Evolutionary conservation across 2,113 vertebrate species (phyloP).

Genomic region (Uria aalge): DNA sequence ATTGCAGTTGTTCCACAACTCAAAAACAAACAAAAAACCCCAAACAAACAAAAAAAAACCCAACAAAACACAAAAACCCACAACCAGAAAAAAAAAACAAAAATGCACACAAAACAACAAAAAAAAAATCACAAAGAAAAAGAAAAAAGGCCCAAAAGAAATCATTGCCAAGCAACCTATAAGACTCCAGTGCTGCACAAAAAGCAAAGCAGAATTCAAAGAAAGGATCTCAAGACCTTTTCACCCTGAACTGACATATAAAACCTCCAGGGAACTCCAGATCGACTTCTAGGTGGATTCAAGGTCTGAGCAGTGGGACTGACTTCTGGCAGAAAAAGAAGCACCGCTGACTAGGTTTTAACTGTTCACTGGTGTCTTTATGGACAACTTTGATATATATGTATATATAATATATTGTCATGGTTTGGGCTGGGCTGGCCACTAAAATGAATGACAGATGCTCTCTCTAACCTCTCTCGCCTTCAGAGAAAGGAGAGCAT

Average conservation of each 20-base stretch:
- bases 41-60: not conserved
- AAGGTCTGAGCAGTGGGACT: not conserved
- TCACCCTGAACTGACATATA: not conserved
- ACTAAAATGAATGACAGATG: not conserved
- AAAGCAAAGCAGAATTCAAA: not conserved
- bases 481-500: not conserved
- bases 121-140: not conserved
- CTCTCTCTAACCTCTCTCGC: not conserved
- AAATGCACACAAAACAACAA: not conserved
- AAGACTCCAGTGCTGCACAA: not conserved
- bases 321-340: not conserved
- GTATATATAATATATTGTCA: not conserved
- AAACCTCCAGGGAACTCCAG: not conserved
- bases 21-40: not conserved
- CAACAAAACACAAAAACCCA: not conserved
- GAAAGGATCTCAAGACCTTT: not conserved
- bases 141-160: too few relatives aligned
- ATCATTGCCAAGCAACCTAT: not conserved
- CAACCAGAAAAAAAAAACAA: not conserved
- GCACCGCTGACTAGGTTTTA: not conserved
- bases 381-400: not conserved
- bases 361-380: not conserved
- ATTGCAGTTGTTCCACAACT: not conserved
- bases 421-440: not conserved
- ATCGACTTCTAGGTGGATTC: not conserved